These are phyloP conservation scores for Amblyteles armatorius DNA, from an alignment of 2,888 invertebrate species.

Conservation along the genomic window DNA sequence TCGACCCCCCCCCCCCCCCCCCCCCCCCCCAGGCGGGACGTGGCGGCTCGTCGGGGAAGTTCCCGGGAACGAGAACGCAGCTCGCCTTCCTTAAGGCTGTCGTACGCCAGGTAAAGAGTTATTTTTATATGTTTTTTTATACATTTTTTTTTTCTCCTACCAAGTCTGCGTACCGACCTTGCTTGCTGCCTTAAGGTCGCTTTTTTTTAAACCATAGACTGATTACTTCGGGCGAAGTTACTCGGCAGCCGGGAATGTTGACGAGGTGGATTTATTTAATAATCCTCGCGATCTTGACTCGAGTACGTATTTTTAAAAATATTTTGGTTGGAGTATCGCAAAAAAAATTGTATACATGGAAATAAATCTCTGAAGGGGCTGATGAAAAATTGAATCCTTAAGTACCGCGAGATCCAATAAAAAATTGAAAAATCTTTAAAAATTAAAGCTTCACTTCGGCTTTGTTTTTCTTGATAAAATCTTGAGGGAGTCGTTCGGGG, in stretches of 20 bases:
- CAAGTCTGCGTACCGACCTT: background rate
- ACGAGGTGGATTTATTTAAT: no score
- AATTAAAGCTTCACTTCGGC: background rate
- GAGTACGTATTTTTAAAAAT: no score
- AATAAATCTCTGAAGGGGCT: no score
- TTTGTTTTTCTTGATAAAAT: background rate
- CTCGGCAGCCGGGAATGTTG: background rate
- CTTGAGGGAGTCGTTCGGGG: background rate
- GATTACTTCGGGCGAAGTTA: conserved; percentile 16
- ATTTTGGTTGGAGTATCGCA: no score
- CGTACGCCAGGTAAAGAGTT: conserved; percentile 15
- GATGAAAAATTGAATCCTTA: no score
- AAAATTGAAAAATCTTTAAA: background rate
- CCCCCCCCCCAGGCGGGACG: background rate
- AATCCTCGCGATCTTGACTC: background rate
- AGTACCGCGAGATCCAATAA: no score
- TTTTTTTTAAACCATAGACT: conserved; percentile 7
- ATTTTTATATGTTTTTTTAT: background rate
- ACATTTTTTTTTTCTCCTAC: background rate
- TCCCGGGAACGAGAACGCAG: conserved; percentile 18
- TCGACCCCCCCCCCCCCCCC: background rate
- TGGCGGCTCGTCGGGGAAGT: conserved; percentile 22
- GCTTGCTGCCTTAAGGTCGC: background rate
- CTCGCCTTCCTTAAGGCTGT: conserved; percentile 22
- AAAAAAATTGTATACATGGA: no score